A percentile compares a stretch with the other conserved stretches of the same genome.
phyloP scores from a whole-genome alignment of 1,140 invertebrate genomes.

The Lamellibrachia luymesi region DNA sequence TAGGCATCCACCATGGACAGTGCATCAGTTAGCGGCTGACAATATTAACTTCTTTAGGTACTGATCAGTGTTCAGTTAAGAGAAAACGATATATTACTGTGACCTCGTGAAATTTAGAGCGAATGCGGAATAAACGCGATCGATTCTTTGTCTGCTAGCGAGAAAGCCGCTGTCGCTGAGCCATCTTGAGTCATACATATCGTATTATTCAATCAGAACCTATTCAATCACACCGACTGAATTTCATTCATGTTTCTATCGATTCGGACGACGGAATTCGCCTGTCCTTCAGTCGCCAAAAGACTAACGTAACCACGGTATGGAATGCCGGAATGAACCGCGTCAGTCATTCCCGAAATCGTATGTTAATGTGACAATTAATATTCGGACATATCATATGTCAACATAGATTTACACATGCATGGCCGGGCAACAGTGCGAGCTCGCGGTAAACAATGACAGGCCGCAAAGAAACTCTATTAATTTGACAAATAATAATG shows the following conservation, averaged over 20 bases:
- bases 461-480: slow-evolving; percentile 4
- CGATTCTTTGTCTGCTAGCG: neutral
- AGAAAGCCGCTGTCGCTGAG: neutral
- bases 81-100: neutral
- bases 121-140: neutral
- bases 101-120: neutral
- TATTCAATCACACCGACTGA: slow-evolving; percentile 4
- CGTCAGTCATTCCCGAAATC: neutral
- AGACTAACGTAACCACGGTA: neutral
- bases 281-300: neutral
- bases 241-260: slow-evolving; percentile 1
- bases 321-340: neutral
- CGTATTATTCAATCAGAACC: slow-evolving; percentile 5
- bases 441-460: neutral
- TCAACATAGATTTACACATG: slow-evolving; percentile 5
- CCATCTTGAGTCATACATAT: slow-evolving; percentile 5
- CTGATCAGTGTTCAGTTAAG: neutral
- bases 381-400: slow-evolving; percentile 5
- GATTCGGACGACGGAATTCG: slow-evolving; percentile 3
- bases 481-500: neutral
- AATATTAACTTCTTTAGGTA: neutral
- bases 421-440: neutral
- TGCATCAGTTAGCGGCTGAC: neutral
- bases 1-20: neutral
- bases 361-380: neutral